These are phyloP conservation scores for Bruchidius siliquastri DNA, from an alignment of 2,888 invertebrate genomes.

Conservation along the genomic window DNA sequence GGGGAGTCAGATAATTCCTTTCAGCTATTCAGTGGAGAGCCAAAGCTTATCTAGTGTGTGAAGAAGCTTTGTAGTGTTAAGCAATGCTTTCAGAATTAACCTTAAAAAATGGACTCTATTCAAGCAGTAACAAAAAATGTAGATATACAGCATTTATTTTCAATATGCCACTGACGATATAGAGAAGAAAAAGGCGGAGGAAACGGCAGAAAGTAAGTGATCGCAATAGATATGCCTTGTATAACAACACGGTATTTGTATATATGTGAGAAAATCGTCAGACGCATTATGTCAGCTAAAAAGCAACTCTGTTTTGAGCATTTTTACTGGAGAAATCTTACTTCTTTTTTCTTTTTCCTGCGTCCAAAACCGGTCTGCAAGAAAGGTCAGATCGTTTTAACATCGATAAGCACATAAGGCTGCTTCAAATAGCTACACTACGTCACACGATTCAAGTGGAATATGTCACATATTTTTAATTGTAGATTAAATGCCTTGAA, in stretches of 20 bases:
- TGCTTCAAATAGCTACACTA: constrained; percentile 33
- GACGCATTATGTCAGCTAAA: constrained; percentile 42
- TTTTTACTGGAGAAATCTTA: constrained; percentile 66
- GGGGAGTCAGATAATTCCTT: no score
- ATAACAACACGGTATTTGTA: constrained; percentile 14
- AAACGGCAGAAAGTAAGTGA: constrained; percentile 24
- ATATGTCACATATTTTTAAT: neutral
- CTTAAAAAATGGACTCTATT: constrained; percentile 27
- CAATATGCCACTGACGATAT: constrained; percentile 41
- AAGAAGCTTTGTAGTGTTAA: constrained; percentile 17
- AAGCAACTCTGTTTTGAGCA: constrained; percentile 44
- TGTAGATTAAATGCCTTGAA: no score
- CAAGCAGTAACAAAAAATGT: constrained; percentile 30
- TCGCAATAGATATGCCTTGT: constrained; percentile 17
- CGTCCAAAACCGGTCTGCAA: constrained; percentile 90
- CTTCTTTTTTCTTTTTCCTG: constrained; percentile 98
- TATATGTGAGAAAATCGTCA: constrained; percentile 39
- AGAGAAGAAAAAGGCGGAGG: constrained; percentile 23
- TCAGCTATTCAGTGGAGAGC: neutral
- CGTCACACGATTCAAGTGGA: constrained; percentile 18
- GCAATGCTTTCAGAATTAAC: constrained; percentile 19
- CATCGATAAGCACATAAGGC: constrained; percentile 46
- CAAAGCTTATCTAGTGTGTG: constrained; percentile 1
- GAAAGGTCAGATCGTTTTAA: constrained; percentile 49
- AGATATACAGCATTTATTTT: constrained; percentile 23